Percentiles rank a stretch among this genome's conserved stretches.
Evolutionary conservation across 1,140 invertebrate genomes (phyloP).

Genomic region (Lordiphosa collinella): DNA sequence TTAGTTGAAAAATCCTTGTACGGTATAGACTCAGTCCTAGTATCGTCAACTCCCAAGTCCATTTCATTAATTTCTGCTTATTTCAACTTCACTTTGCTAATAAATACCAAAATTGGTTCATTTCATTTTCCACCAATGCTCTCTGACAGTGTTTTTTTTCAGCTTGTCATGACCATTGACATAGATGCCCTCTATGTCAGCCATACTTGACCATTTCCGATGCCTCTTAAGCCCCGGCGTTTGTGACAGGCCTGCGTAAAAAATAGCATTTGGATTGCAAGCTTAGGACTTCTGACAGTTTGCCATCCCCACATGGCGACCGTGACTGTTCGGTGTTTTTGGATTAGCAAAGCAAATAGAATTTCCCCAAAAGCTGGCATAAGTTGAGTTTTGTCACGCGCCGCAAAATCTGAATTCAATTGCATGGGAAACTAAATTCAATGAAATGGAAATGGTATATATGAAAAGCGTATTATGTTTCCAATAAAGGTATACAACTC

Average conservation of each 20-base stretch:
- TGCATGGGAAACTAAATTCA: constrained; percentile 22
- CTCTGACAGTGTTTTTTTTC: background rate
- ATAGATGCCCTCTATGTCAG: constrained; percentile 28
- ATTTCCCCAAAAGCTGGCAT: constrained; percentile 46
- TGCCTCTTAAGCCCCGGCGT: constrained; percentile 24
- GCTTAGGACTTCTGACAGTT: constrained; percentile 34
- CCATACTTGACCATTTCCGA: constrained; percentile 28
- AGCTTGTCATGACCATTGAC: constrained; percentile 22
- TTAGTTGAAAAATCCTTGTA: too few species aligned
- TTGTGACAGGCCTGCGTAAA: constrained; percentile 48
- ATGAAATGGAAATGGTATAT: constrained; percentile 36
- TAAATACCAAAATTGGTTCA: too few species aligned
- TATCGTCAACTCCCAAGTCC: too few species aligned
- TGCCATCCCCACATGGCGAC: too few species aligned
- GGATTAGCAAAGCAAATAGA: constrained; percentile 55
- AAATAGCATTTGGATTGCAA: constrained; percentile 39
- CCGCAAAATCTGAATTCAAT: constrained; percentile 36
- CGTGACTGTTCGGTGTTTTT: background rate
- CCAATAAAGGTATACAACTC: constrained; percentile 60
- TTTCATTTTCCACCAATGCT: too few species aligned
- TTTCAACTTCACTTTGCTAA: too few species aligned
- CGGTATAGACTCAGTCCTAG: too few species aligned
- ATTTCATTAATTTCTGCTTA: too few species aligned
- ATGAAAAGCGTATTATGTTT: constrained; percentile 59
- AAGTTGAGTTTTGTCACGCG: constrained; percentile 72